These are phyloP conservation scores for Chaitophorus viminalis DNA, from an alignment of 2,888 invertebrate genomes.

Conservation along the genomic window DNA sequence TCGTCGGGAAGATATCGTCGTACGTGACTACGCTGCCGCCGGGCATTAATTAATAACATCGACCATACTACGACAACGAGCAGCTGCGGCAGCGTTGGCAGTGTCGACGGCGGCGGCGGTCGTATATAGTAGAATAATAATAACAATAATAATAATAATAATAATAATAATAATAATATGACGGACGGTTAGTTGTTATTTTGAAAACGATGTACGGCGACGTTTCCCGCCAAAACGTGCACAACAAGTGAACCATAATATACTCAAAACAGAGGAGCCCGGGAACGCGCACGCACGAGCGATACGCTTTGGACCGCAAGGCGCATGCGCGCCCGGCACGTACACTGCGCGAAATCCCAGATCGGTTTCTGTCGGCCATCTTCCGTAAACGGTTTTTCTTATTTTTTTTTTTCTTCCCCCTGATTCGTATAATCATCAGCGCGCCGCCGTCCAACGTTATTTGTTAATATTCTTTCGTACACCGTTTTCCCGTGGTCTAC, in stretches of 20 bases:
- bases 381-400: conserved; percentile 37
- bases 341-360: conserved; percentile 39
- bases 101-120: neutral
- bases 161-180: neutral
- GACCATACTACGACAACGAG: too few relatives aligned
- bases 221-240: conserved; percentile 33
- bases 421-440: neutral
- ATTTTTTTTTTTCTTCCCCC: neutral
- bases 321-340: conserved; percentile 22
- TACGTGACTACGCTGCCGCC: too few relatives aligned
- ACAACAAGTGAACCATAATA: conserved; percentile 23
- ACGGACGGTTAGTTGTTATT: neutral
- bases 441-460: neutral
- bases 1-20: too few relatives aligned
- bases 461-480: too few relatives aligned
- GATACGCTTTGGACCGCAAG: neutral
- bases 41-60: too few relatives aligned
- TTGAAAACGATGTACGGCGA: neutral
- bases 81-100: too few relatives aligned
- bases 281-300: neutral
- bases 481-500: neutral
- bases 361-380: conserved; percentile 42
- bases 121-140: neutral
- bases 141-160: neutral
- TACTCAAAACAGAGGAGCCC: neutral